A percentile compares a stretch with the other conserved stretches of the same genome.
phyloP scores from a whole-genome alignment of 2,797 vertebrate species.

The Muscicapa comitata region DNA sequence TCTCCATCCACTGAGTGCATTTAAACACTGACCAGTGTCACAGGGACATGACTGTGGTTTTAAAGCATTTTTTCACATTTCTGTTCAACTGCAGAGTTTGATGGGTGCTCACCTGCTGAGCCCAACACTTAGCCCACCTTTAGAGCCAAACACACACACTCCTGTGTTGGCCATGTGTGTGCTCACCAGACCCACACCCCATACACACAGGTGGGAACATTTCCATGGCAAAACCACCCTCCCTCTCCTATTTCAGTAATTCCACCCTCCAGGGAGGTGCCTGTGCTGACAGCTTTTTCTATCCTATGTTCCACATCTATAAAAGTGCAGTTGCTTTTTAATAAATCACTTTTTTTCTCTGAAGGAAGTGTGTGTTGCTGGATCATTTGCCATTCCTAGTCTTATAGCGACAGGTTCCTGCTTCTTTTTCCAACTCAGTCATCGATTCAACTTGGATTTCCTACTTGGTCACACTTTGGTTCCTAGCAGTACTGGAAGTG shows the following conservation, averaged over 20 bases:
- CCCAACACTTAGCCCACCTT: not conserved
- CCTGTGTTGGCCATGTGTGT: rapidly evolving
- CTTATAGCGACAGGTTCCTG: not conserved
- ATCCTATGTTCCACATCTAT: too few relatives aligned
- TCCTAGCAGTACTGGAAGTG: not conserved
- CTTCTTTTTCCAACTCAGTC: not conserved
- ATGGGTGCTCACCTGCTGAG: not conserved
- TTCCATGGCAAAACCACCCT: constrained; percentile 17
- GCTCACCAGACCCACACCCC: not conserved
- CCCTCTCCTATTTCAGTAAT: constrained; percentile 4
- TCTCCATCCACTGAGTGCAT: too few relatives aligned
- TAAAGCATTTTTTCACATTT: not conserved
- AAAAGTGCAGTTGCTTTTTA: too few relatives aligned
- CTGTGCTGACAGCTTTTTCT: not conserved
- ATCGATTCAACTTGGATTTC: not conserved
- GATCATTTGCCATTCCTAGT: too few relatives aligned
- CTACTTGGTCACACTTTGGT: not conserved
- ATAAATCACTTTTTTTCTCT: too few relatives aligned
- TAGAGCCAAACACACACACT: not conserved
- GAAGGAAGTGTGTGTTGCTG: too few relatives aligned
- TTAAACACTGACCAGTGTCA: not conserved
- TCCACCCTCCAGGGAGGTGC: not conserved
- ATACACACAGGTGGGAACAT: not conserved
- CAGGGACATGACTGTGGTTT: not conserved
- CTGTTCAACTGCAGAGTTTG: not conserved